Conservation (phyloP, 2,888 invertebrate species). For the Clepsis dumicolana region DNA sequence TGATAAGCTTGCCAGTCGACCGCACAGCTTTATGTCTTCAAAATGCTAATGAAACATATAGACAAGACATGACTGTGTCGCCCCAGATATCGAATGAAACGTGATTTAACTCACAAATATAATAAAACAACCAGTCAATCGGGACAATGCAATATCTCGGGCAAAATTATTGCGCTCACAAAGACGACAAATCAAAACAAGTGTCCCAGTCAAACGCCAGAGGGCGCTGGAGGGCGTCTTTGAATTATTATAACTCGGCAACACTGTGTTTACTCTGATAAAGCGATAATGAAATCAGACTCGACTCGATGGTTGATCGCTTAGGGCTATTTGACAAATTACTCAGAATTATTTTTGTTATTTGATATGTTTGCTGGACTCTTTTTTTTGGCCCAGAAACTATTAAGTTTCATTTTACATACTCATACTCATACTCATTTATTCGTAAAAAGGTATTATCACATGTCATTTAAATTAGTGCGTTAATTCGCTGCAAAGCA, state of each 20-base stretch:
- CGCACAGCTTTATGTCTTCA: background rate
- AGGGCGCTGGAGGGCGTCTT: background rate
- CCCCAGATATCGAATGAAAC: background rate
- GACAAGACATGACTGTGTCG: background rate
- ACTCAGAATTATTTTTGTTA: background rate
- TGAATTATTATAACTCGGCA: background rate
- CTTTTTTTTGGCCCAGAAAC: background rate
- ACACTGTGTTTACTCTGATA: conserved; percentile 6
- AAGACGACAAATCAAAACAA: background rate
- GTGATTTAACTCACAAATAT: background rate
- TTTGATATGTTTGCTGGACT: too few relatives aligned
- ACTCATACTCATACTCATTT: too few relatives aligned
- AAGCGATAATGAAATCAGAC: conserved; percentile 3
- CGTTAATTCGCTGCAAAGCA: too few relatives aligned
- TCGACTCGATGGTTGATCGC: background rate
- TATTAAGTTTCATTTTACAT: too few relatives aligned
- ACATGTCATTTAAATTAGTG: too few relatives aligned
- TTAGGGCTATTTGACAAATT: background rate
- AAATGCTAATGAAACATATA: background rate
- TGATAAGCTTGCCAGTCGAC: background rate
- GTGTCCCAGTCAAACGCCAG: background rate
- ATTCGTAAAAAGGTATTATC: too few relatives aligned
- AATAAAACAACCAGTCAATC: conserved; percentile 1
- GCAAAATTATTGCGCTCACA: background rate
- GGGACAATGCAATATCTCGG: background rate